Percentiles rank a stretch among this genome's conserved stretches.
Evolutionary conservation across 2,797 vertebrate genomes (phyloP).

Genomic region (Esox lucius): DNA sequence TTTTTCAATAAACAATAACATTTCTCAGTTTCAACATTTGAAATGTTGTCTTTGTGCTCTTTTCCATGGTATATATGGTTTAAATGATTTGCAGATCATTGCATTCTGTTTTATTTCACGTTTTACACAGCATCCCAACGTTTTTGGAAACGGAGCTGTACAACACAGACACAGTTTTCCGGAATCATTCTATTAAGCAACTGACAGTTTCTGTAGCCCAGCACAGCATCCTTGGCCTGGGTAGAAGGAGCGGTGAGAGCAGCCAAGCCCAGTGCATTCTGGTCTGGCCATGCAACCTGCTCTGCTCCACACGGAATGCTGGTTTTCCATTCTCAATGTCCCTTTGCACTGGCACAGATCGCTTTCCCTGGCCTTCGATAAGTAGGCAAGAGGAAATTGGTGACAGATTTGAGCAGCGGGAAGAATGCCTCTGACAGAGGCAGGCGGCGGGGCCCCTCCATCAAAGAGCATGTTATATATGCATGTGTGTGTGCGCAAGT

Average conservation of each 20-base stretch:
- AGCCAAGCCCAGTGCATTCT: not conserved
- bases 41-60: too few relatives aligned
- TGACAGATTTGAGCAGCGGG: slow-evolving; percentile 1
- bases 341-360: not conserved
- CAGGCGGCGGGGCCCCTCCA: too few relatives aligned
- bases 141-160: not conserved
- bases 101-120: too few relatives aligned
- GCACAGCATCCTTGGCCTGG: not conserved
- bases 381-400: not conserved
- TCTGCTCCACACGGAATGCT: not conserved
- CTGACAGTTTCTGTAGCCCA: not conserved
- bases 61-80: too few relatives aligned
- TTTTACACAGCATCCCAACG: too few relatives aligned
- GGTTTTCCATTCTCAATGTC: not conserved
- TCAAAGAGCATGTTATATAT: not conserved
- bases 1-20: too few relatives aligned
- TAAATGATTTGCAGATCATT: too few relatives aligned
- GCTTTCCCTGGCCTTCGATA: not conserved
- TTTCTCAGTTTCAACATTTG: too few relatives aligned
- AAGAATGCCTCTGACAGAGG: not conserved
- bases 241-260: not conserved
- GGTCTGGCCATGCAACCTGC: not conserved
- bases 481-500: not conserved
- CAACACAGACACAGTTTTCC: not conserved
- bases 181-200: not conserved